These are phyloP conservation scores for Erebia palarica DNA, from an alignment of 2,888 invertebrate species.

Conservation along the genomic window DNA sequence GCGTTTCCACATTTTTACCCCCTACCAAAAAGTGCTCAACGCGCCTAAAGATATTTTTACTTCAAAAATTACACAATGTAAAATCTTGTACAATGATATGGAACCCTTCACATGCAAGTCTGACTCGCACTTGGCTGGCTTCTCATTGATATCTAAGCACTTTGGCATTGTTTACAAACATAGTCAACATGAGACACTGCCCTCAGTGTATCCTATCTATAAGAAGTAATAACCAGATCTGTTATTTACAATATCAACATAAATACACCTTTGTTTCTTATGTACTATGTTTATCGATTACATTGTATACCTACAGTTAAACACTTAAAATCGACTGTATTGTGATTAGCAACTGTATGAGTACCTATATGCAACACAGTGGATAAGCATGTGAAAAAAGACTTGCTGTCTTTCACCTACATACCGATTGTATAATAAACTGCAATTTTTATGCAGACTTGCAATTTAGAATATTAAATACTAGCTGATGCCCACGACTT, in stretches of 20 bases:
- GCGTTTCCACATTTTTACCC: too few species aligned
- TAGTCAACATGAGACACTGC: not conserved
- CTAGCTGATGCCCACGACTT: too few species aligned
- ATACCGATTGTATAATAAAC: too few species aligned
- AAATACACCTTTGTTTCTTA: not conserved
- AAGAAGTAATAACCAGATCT: not conserved
- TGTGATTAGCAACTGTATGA: not conserved
- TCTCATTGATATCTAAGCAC: too few species aligned
- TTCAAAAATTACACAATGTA: too few species aligned
- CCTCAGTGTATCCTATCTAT: slow-evolving; percentile 5
- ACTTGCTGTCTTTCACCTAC: not conserved
- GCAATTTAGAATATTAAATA: too few species aligned
- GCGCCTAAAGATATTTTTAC: too few species aligned
- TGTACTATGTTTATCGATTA: not conserved
- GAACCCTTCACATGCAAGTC: too few species aligned
- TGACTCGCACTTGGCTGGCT: too few species aligned
- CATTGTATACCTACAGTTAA: not conserved
- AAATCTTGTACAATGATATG: too few species aligned
- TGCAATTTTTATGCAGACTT: too few species aligned
- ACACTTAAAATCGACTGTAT: not conserved
- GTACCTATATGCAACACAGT: not conserved
- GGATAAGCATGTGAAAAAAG: not conserved
- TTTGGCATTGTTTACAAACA: not conserved
- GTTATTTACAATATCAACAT: not conserved
- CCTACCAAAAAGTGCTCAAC: too few species aligned